These are phyloP conservation scores for Porites australiensis DNA, from an alignment of 64 coral and sea anemone species.

Conservation along the genomic window DNA sequence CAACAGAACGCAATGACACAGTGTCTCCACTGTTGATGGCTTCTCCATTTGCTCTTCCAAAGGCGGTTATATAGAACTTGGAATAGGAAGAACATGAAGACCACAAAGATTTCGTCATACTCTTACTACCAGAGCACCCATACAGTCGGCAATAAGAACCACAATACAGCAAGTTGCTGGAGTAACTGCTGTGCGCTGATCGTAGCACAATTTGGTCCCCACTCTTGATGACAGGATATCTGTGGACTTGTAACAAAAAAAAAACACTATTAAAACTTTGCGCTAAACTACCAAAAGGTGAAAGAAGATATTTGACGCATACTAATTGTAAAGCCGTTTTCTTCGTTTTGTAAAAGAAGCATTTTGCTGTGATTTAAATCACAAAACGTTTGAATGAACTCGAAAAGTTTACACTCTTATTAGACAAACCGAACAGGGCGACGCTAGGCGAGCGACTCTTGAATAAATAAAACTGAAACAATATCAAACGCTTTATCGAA, in stretches of 20 bases:
- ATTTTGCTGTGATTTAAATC: too few species aligned
- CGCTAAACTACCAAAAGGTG: too few species aligned
- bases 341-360: too few species aligned
- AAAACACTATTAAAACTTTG: too few species aligned
- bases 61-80: constrained; percentile 13
- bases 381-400: too few species aligned
- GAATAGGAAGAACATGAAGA: neutral
- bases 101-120: neutral
- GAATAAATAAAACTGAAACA: too few species aligned
- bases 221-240: neutral
- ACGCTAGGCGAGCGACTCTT: too few species aligned
- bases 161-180: neutral
- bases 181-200: neutral
- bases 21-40: constrained; percentile 49
- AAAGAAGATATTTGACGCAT: too few species aligned
- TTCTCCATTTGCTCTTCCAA: constrained; percentile 32
- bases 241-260: neutral
- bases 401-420: too few species aligned
- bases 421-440: too few species aligned
- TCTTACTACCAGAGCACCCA: neutral
- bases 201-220: neutral
- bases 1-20: neutral
- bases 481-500: too few species aligned
- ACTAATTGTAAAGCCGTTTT: too few species aligned
- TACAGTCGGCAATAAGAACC: neutral